These are phyloP conservation scores for Solen grandis DNA, from an alignment of 1,140 invertebrate species.

Conservation along the genomic window DNA sequence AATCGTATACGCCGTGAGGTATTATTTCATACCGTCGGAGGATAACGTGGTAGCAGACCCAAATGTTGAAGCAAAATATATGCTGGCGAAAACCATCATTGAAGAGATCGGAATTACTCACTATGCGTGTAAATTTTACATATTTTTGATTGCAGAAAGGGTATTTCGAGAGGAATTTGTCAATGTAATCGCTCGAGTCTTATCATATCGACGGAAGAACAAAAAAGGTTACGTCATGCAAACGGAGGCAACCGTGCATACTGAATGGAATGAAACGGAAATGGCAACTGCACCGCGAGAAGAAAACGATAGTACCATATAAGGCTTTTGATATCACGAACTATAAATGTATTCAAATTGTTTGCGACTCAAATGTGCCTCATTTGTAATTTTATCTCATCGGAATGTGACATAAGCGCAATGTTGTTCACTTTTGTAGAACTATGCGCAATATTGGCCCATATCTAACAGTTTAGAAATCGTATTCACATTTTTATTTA, in stretches of 20 bases:
- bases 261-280: background rate
- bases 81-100: slow-evolving; percentile 62
- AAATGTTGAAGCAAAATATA: slow-evolving; percentile 58
- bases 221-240: background rate
- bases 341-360: too few relatives aligned
- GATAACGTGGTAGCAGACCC: slow-evolving; percentile 52
- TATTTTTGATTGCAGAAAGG: slow-evolving; percentile 65
- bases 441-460: too few relatives aligned
- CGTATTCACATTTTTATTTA: too few relatives aligned
- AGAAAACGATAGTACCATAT: too few relatives aligned
- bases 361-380: too few relatives aligned
- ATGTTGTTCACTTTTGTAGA: too few relatives aligned
- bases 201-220: background rate
- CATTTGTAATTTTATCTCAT: too few relatives aligned
- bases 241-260: background rate
- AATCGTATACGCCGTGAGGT: slow-evolving; percentile 67
- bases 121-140: slow-evolving; percentile 74
- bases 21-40: slow-evolving; percentile 45
- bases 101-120: slow-evolving; percentile 74
- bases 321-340: too few relatives aligned
- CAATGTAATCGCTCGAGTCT: background rate
- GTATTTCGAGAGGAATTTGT: slow-evolving; percentile 57
- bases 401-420: too few relatives aligned
- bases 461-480: too few relatives aligned
- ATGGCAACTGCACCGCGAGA: too few relatives aligned